Conservation (phyloP, 2,113 vertebrate species). For the Odobenus rosmarus region DNA sequence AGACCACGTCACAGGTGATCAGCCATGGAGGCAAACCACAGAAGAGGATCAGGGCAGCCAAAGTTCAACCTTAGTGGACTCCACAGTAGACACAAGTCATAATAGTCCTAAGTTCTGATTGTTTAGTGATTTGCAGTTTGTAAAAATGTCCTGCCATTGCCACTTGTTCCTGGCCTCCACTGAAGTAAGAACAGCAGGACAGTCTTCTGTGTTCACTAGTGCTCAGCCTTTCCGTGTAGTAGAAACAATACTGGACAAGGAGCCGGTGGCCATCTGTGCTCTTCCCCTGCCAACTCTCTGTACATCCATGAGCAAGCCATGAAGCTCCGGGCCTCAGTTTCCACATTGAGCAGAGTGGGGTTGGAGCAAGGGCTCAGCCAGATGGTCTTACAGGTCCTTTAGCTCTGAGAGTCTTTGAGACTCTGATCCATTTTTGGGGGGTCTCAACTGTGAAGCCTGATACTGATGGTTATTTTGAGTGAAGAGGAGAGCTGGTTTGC, state of each 20-base stretch:
- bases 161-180: not conserved
- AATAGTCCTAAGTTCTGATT: not conserved
- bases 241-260: not conserved
- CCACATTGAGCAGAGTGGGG: not conserved
- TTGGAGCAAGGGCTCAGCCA: not conserved
- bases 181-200: not conserved
- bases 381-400: not conserved
- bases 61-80: not conserved
- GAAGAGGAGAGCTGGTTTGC: not conserved
- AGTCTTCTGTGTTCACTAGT: not conserved
- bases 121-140: not conserved
- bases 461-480: not conserved
- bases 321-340: not conserved
- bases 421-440: not conserved
- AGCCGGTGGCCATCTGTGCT: not conserved
- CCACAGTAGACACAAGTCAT: not conserved
- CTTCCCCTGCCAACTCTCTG: not conserved
- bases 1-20: not conserved
- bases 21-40: not conserved
- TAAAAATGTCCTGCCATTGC: not conserved
- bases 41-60: not conserved
- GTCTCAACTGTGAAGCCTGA: not conserved
- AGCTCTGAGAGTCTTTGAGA: not conserved
- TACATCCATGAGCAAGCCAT: not conserved
- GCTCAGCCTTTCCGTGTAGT: not conserved